Conservation (phyloP, 2,888 invertebrate species). For the Nomada fucata region DNA sequence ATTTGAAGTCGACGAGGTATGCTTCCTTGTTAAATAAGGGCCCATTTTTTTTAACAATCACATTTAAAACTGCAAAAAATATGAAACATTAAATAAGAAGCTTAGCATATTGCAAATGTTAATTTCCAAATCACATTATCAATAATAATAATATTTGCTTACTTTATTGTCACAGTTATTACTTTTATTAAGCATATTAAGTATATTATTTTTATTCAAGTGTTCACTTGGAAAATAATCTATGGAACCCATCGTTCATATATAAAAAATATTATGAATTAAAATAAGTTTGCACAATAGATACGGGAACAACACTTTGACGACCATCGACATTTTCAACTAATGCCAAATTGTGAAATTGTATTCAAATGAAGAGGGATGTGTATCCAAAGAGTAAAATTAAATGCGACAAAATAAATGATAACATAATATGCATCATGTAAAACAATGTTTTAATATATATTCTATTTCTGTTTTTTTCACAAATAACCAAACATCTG, state of each 20-base stretch:
- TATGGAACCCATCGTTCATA: background rate
- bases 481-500: background rate
- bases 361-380: background rate
- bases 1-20: background rate
- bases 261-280: background rate
- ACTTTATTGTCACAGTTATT: background rate
- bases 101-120: background rate
- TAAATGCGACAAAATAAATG: background rate
- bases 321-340: background rate
- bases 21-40: constrained; percentile 31
- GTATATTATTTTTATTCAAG: background rate
- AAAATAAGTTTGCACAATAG: background rate
- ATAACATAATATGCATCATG: background rate
- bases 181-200: background rate
- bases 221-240: background rate
- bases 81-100: background rate
- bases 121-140: no score
- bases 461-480: background rate
- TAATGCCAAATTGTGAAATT: background rate
- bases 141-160: background rate
- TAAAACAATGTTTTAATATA: background rate
- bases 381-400: background rate
- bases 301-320: background rate
- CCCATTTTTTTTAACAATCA: constrained; percentile 13
- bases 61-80: constrained; percentile 1